Conservation (phyloP, 2,797 vertebrate genomes). For the Psittacula echo region DNA sequence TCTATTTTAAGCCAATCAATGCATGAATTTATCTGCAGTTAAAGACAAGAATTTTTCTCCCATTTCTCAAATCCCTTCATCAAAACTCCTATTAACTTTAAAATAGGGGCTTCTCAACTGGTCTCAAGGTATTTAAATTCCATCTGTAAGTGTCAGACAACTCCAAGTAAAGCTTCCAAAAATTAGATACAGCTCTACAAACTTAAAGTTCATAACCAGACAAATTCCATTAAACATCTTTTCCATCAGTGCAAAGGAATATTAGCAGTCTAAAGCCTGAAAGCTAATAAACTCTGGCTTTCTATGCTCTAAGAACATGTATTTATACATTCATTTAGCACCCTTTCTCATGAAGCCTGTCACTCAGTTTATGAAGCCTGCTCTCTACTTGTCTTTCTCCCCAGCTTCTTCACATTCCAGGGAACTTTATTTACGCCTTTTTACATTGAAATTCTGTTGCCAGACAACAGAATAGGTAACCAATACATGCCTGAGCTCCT, state of each 20-base stretch:
- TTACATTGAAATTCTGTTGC: background rate
- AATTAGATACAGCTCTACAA: background rate
- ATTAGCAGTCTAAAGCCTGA: background rate
- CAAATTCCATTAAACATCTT: background rate
- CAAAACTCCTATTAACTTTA: background rate
- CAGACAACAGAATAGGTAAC: background rate
- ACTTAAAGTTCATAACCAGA: background rate
- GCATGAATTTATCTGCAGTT: background rate
- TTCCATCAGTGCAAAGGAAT: background rate
- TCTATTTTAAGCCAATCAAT: background rate
- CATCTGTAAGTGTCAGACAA: background rate
- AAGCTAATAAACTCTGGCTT: background rate
- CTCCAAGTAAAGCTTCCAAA: background rate
- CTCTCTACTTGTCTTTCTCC: background rate
- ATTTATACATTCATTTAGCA: background rate
- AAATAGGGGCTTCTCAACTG: background rate
- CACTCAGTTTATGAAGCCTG: background rate
- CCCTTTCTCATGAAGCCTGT: background rate
- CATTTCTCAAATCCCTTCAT: background rate
- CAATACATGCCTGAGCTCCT: background rate
- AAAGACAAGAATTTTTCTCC: background rate
- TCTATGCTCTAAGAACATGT: background rate
- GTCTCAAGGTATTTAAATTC: background rate
- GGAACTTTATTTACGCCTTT: background rate
- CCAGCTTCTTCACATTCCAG: background rate